Evolutionary conservation across 2,888 invertebrate genomes (phyloP), one percentile per base, ranked within the genome.

Genomic region (Ctenicera cuprea): DNA sequence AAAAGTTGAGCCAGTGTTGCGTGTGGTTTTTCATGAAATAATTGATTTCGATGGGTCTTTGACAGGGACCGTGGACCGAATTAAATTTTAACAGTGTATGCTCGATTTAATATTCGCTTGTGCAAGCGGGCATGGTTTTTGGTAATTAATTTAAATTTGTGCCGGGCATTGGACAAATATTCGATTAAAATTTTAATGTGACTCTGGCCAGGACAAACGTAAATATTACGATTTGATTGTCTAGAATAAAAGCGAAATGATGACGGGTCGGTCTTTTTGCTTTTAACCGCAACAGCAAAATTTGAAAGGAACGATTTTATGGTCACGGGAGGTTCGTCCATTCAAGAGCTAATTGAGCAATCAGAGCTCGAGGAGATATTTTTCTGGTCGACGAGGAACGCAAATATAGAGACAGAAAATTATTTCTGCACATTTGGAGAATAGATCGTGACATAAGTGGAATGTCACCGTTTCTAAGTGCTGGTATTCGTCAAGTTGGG

Each of bases 391-490:
- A 61, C 16, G 41, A 11, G 61, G 43, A 61, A 63, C 43, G 45
- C 33, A 45, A 33, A 63, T 48, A 20, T 20, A 3, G 20, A 45
- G 45, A 62, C 65, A 52, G 54, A 50, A 69, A 59, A 67, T 76
- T 72, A 73, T 74, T 73, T 75, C 67, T 71, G 72, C 71, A 68
- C 74, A 77, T 78, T 78, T 71, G 48, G 75, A 75, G 71, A 72
- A 82, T 81, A 80, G 83, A 83, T 83, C 78, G 82, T 78, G 78
- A 82, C 83, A 80, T 84, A 84, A 84, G 83, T 83, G 84, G 83
- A 83, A 83, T 84, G 85, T 85, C 85, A 83, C 82, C 83, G 81
- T 82, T 77, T 77, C 80, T 83, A 84, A 84, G 83, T 84, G 83
- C 79, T 80, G 79, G 80, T 79, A 84, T 84, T 82, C 83, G 83